These are phyloP conservation scores for Cacoxenus indagator DNA, from an alignment of 2,888 invertebrate genomes.

Conservation along the genomic window DNA sequence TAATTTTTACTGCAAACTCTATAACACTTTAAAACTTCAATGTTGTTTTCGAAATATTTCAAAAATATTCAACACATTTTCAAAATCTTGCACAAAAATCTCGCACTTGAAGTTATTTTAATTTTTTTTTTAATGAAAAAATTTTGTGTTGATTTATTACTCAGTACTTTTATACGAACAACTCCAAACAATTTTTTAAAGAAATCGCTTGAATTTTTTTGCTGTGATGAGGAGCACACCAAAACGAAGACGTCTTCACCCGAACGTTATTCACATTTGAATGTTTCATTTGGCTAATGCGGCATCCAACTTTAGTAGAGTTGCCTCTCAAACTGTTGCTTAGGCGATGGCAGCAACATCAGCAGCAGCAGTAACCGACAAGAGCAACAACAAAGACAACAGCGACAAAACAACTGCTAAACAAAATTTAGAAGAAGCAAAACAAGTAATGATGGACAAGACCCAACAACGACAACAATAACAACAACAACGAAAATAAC, in stretches of 20 bases:
- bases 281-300: slow-evolving; percentile 69
- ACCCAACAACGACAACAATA: slow-evolving; percentile 29
- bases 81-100: slow-evolving; percentile 24
- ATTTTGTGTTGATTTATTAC: slow-evolving; percentile 1
- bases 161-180: not conserved
- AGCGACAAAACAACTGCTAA: slow-evolving; percentile 12
- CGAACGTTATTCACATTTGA: slow-evolving; percentile 71
- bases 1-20: too few species aligned
- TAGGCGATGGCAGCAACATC: slow-evolving; percentile 33
- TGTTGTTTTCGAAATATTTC: not conserved
- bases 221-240: slow-evolving; percentile 49
- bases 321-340: slow-evolving; percentile 46
- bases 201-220: slow-evolving; percentile 8
- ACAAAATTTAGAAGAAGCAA: slow-evolving; percentile 22
- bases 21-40: not conserved
- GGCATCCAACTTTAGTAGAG: slow-evolving; percentile 69
- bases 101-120: slow-evolving; percentile 25
- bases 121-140: slow-evolving; percentile 20
- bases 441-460: slow-evolving; percentile 25
- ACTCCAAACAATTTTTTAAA: not conserved
- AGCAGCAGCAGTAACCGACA: slow-evolving; percentile 31
- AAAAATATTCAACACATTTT: not conserved
- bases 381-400: slow-evolving; percentile 37
- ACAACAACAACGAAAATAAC: slow-evolving; percentile 32
- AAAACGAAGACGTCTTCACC: slow-evolving; percentile 69